Conservation (phyloP, 2,888 invertebrate genomes). For the Ormyrus pomaceus region DNA sequence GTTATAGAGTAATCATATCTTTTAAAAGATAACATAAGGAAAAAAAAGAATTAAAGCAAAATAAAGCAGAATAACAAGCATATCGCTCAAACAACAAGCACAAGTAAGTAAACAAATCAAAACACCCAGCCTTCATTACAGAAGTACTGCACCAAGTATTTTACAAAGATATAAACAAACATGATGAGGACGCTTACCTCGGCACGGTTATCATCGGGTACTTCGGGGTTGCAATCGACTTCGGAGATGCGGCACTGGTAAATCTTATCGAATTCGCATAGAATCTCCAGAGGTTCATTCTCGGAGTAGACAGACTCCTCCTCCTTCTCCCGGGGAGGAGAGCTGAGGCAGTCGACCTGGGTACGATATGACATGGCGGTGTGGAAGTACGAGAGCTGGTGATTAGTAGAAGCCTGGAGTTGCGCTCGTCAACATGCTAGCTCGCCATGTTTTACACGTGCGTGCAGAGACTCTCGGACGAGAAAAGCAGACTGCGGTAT, state of each 20-base stretch:
- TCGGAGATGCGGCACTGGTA: conserved; percentile 38
- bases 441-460: conserved; percentile 36
- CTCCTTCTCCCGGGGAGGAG: not conserved
- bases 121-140: not conserved
- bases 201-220: conserved; percentile 21
- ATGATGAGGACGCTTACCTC: conserved; percentile 29
- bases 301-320: not conserved
- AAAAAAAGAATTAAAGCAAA: not conserved
- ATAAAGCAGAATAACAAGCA: not conserved
- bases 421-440: conserved; percentile 25
- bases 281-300: conserved; percentile 42
- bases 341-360: not conserved
- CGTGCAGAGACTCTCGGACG: not conserved
- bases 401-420: not conserved
- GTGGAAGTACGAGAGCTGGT: not conserved
- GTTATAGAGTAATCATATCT: not conserved
- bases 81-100: not conserved
- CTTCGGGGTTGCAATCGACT: conserved; percentile 27
- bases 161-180: conserved; percentile 3
- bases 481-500: not conserved
- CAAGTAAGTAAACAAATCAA: not conserved
- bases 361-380: conserved; percentile 3
- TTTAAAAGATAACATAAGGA: not conserved
- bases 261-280: conserved; percentile 37
- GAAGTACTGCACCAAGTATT: not conserved